Evolutionary conservation across 2,888 invertebrate species (phyloP).

Genomic region (Drosophila neutralis): DNA sequence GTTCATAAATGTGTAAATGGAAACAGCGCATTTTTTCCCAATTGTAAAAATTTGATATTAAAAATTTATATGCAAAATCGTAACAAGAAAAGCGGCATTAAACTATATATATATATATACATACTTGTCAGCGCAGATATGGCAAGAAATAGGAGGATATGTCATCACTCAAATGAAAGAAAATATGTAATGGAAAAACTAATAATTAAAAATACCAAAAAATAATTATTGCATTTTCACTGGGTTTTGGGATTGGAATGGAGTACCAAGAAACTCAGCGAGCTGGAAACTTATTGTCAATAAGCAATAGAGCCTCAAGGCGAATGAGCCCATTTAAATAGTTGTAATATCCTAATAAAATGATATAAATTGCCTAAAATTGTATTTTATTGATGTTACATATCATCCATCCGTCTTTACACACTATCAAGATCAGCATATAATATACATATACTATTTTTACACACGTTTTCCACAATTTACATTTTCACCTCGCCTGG

Average conservation of each 20-base stretch:
- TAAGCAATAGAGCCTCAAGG: neutral
- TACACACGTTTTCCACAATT: slow-evolving; percentile 45
- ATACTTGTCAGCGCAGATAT: slow-evolving; percentile 47
- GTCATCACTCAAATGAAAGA: slow-evolving; percentile 67
- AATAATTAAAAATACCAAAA: slow-evolving; percentile 51
- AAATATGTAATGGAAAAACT: slow-evolving; percentile 71
- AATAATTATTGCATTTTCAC: slow-evolving; percentile 13
- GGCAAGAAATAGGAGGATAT: slow-evolving; percentile 65
- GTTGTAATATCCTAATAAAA: slow-evolving; percentile 54
- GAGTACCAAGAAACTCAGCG: neutral
- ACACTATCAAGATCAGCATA: slow-evolving; percentile 48
- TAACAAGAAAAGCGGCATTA: slow-evolving; percentile 36
- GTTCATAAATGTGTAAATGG: slow-evolving; percentile 53
- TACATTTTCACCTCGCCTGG: slow-evolving; percentile 35
- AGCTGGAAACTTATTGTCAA: slow-evolving; percentile 5
- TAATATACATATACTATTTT: slow-evolving; percentile 35
- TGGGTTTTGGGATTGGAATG: slow-evolving; percentile 7
- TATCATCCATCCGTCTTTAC: slow-evolving; percentile 37
- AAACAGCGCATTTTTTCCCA: slow-evolving; percentile 75
- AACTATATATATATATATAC: slow-evolving; percentile 24
- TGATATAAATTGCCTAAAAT: slow-evolving; percentile 75
- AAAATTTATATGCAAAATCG: slow-evolving; percentile 71
- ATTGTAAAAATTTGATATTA: slow-evolving; percentile 76
- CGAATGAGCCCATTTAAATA: slow-evolving; percentile 54
- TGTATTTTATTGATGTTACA: slow-evolving; percentile 57